Conservation (phyloP, 2,797 vertebrate genomes). For the Phataginus tricuspis region DNA sequence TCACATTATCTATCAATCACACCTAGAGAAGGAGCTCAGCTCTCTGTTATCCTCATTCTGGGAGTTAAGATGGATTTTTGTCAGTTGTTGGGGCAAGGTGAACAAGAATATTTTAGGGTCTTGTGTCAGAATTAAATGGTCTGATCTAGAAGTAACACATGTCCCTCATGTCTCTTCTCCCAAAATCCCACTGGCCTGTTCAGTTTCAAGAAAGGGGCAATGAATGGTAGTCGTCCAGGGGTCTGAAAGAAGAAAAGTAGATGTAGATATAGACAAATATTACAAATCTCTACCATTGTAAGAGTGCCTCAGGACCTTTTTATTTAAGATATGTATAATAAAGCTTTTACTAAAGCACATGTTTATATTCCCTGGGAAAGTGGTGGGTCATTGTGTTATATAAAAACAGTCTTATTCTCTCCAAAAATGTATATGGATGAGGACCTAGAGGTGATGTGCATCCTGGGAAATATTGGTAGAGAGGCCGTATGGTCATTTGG, state of each 20-base stretch:
- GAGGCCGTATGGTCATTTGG: background rate
- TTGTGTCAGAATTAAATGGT: background rate
- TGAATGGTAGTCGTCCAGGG: background rate
- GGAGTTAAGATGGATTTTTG: background rate
- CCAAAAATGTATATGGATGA: background rate
- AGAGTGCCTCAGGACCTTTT: background rate
- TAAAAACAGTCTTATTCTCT: background rate
- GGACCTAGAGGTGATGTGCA: too few species aligned
- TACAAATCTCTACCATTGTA: background rate
- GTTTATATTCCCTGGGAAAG: background rate
- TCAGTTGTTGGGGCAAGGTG: background rate
- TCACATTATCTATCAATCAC: background rate
- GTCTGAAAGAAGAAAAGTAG: background rate
- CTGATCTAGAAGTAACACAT: background rate
- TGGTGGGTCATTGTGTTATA: background rate
- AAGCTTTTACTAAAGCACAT: background rate
- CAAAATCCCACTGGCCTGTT: background rate
- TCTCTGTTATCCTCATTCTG: background rate
- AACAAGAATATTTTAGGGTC: background rate
- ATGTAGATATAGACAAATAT: too few species aligned
- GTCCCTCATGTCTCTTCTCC: background rate
- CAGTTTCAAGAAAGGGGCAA: background rate
- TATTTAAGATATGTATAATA: background rate
- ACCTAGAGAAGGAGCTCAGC: rapidly evolving
- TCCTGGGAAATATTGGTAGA: background rate